Evolutionary conservation across 2,113 vertebrate genomes (phyloP).

Genomic region (Ptychochromis oligacanthus): DNA sequence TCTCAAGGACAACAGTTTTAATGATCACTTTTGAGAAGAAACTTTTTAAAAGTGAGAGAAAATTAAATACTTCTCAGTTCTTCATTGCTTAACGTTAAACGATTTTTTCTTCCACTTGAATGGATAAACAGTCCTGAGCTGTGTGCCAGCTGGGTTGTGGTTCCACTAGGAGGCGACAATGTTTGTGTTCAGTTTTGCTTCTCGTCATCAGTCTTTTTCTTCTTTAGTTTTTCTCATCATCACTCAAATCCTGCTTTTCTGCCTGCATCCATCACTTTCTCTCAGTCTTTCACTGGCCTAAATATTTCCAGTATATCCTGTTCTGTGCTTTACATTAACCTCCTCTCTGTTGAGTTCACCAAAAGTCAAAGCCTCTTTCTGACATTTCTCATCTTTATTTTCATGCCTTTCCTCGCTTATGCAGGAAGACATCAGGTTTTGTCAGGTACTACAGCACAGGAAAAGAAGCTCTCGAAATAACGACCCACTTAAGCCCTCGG

Average conservation of each 20-base stretch:
- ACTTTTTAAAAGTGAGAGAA: not conserved
- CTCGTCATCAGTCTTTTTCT: not conserved
- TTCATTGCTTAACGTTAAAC: not conserved
- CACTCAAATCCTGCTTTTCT: not conserved
- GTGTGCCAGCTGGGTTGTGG: not conserved
- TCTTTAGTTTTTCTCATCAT: not conserved
- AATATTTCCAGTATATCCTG: not conserved
- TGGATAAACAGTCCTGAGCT: not conserved
- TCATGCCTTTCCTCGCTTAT: not conserved
- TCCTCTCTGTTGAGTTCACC: not conserved
- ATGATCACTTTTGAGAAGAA: not conserved
- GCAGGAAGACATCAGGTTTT: constrained; percentile 43
- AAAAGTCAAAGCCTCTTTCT: not conserved
- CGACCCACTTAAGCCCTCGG: constrained; percentile 55
- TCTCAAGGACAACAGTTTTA: not conserved
- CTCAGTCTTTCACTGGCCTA: not conserved
- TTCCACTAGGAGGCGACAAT: constrained; percentile 62
- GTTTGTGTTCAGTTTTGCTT: not conserved
- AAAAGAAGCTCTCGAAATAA: constrained; percentile 49
- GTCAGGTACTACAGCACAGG: constrained; percentile 16
- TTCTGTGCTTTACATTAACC: not conserved
- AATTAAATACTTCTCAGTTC: not conserved
- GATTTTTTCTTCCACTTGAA: not conserved
- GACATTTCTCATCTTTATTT: not conserved
- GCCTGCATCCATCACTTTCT: not conserved